A percentile compares a stretch with the other conserved stretches of the same genome.
phyloP scores from a whole-genome alignment of 35 echinoderm and acorn worm genomes.

The Acanthaster planci region DNA sequence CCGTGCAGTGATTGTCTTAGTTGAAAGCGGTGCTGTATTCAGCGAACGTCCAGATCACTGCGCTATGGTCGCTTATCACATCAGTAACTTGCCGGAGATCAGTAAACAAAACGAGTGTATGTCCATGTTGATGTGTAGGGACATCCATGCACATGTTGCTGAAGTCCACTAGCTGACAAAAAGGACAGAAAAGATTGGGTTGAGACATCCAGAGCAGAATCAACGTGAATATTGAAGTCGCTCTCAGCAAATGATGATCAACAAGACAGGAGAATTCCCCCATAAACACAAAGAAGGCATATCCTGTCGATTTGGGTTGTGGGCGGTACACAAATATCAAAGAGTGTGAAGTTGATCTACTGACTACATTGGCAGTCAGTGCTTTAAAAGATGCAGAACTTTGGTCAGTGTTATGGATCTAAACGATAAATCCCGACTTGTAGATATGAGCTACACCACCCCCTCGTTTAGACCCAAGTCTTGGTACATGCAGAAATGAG shows the following conservation, averaged over 20 bases:
- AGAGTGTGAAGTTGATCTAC: not conserved
- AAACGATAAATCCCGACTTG: conserved; percentile 19
- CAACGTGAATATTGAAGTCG: conserved; percentile 60
- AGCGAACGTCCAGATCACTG: not conserved
- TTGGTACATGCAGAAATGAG: conserved; percentile 35
- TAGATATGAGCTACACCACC: conserved; percentile 44
- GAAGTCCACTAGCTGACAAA: conserved; percentile 1
- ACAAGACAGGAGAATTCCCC: not conserved
- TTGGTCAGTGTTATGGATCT: not conserved
- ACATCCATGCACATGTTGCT: conserved; percentile 38
- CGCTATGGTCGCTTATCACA: conserved; percentile 44
- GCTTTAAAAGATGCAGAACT: conserved; percentile 26
- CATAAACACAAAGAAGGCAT: conserved; percentile 20
- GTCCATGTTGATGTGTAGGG: conserved; percentile 40
- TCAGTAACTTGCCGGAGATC: conserved; percentile 30
- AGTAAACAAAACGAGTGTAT: conserved; percentile 33
- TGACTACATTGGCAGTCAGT: not conserved
- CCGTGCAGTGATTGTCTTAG: conserved; percentile 27
- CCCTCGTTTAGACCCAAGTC: conserved; percentile 36
- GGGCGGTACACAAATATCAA: conserved; percentile 38
- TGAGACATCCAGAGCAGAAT: not conserved
- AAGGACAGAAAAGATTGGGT: not conserved
- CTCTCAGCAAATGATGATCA: not conserved
- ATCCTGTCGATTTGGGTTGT: conserved; percentile 40
- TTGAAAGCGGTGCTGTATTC: not conserved